phyloP scores from a whole-genome alignment of 2,113 vertebrate species.

The Calyptommatus sinebrachiatus region DNA sequence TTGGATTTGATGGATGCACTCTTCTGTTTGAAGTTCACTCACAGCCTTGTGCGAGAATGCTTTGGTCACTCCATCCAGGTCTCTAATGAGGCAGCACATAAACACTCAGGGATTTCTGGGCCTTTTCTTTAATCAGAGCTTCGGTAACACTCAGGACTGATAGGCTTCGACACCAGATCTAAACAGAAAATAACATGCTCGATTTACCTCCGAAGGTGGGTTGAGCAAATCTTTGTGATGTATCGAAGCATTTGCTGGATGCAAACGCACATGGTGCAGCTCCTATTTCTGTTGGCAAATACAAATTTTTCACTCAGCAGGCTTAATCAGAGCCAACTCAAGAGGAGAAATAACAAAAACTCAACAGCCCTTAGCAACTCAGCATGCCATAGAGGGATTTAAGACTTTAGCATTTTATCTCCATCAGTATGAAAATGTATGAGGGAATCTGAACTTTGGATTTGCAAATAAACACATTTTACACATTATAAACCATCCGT shows the following conservation, averaged over 20 bases:
- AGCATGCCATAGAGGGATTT: slow-evolving; percentile 82
- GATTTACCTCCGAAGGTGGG: slow-evolving; percentile 83
- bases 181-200: slow-evolving; percentile 91
- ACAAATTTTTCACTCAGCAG: slow-evolving; percentile 91
- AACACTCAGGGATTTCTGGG: slow-evolving; percentile 73
- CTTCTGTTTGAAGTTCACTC: slow-evolving; percentile 91
- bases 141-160: slow-evolving; percentile 81
- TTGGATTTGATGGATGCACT: slow-evolving; percentile 87
- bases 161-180: slow-evolving; percentile 83
- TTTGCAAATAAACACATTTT: slow-evolving; percentile 78
- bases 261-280: slow-evolving; percentile 73
- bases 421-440: slow-evolving; percentile 81
- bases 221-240: slow-evolving; percentile 83
- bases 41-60: slow-evolving; percentile 81
- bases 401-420: slow-evolving; percentile 83
- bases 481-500: slow-evolving; percentile 67
- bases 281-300: slow-evolving; percentile 87
- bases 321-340: slow-evolving; percentile 79
- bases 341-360: slow-evolving; percentile 84
- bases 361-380: slow-evolving; percentile 79
- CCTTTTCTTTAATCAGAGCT: slow-evolving; percentile 76
- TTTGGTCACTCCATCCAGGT: slow-evolving; percentile 76
- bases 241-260: slow-evolving; percentile 84
- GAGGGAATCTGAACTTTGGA: slow-evolving; percentile 78
- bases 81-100: slow-evolving; percentile 78